A percentile compares a stretch with the other conserved stretches of the same genome.
Evolutionary conservation across 2,888 invertebrate species (phyloP).

Genomic region (Phlogophora meticulosa): DNA sequence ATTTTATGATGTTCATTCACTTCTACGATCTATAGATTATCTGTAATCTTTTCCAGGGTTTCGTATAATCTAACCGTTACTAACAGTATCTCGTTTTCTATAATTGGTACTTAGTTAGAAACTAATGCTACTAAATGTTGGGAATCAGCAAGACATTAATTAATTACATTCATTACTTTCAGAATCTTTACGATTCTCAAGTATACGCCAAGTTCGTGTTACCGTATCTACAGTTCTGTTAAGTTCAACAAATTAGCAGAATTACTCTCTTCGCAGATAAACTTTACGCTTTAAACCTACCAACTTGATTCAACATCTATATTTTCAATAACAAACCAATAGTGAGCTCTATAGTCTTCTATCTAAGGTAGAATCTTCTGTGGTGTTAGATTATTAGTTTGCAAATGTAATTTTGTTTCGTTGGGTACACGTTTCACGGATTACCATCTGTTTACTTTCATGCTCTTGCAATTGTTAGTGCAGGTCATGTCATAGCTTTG

Average conservation of each 20-base stretch:
- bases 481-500: constrained; percentile 64
- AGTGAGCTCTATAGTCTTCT: constrained; percentile 12
- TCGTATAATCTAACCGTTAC: constrained; percentile 37
- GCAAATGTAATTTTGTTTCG: constrained; percentile 38
- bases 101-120: constrained; percentile 52
- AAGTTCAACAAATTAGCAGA: constrained; percentile 72
- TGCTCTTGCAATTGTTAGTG: constrained; percentile 68
- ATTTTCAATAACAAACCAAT: constrained; percentile 12
- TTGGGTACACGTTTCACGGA: constrained; percentile 69
- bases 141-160: constrained; percentile 56
- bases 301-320: constrained; percentile 24
- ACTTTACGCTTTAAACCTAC: constrained; percentile 63
- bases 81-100: constrained; percentile 42
- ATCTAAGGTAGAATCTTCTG: constrained; percentile 37
- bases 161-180: constrained; percentile 60
- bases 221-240: constrained; percentile 57
- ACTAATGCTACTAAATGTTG: constrained; percentile 50
- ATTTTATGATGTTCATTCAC: constrained; percentile 29
- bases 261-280: constrained; percentile 66
- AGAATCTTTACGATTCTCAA: constrained; percentile 56
- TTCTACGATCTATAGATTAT: constrained; percentile 25
- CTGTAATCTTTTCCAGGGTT: constrained; percentile 32
- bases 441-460: constrained; percentile 70
- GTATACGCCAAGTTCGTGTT: constrained; percentile 52
- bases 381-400: constrained; percentile 25